phyloP scores from a whole-genome alignment of 2,113 vertebrate species.

The Cochlearius cochlearius region DNA sequence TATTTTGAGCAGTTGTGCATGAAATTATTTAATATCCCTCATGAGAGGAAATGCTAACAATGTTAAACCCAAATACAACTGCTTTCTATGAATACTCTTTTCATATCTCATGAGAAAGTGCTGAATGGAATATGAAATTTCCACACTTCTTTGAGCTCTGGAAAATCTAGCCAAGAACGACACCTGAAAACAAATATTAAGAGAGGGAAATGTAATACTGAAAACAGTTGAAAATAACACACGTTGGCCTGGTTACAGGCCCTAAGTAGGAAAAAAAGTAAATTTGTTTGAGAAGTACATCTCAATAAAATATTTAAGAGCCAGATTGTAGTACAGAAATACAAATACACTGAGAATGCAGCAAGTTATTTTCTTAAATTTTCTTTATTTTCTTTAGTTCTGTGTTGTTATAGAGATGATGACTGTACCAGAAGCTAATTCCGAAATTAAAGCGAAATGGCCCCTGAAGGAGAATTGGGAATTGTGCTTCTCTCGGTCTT shows the following conservation, averaged over 20 bases:
- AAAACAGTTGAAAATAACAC: neutral
- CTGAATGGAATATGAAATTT: conserved; percentile 61
- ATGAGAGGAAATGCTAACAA: conserved; percentile 78
- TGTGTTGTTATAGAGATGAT: neutral
- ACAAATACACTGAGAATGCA: neutral
- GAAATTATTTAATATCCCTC: conserved; percentile 80
- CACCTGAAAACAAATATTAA: conserved; percentile 16
- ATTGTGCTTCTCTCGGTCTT: neutral
- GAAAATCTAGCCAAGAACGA: conserved; percentile 19
- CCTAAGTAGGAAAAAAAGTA: neutral
- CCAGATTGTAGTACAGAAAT: neutral
- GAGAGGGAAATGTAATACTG: neutral
- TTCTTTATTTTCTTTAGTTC: neutral
- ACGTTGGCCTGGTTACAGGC: neutral
- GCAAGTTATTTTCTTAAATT: neutral
- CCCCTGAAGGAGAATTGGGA: neutral
- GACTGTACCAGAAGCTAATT: neutral
- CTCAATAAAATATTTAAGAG: neutral
- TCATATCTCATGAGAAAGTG: conserved; percentile 74
- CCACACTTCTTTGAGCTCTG: conserved; percentile 49
- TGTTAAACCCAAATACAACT: conserved; percentile 67
- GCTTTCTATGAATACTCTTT: conserved; percentile 70
- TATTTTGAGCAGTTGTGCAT: conserved; percentile 77
- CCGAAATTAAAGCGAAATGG: neutral
- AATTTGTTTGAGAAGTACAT: neutral